phyloP scores from a whole-genome alignment of 2,797 vertebrate species.

The Melanogrammus aeglefinus region DNA sequence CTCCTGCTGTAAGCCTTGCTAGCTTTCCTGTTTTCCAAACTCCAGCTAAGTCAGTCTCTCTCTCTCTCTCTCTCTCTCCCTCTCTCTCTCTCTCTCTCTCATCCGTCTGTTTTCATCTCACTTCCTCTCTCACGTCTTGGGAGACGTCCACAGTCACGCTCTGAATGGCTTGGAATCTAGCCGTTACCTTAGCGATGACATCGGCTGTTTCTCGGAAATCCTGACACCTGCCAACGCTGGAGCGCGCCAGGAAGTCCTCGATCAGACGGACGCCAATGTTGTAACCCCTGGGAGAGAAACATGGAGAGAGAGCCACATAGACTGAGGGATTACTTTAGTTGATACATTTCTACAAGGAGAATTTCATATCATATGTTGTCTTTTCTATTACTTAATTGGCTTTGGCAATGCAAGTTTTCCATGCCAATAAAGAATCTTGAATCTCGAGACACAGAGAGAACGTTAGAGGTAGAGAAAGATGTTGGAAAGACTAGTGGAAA shows the following conservation, averaged over 20 bases:
- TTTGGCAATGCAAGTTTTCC: background rate
- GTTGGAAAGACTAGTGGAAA: background rate
- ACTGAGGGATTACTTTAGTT: background rate
- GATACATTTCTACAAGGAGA: background rate
- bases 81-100: constrained; percentile 7
- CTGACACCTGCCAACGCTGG: constrained; percentile 94
- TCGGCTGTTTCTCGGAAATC: constrained; percentile 99
- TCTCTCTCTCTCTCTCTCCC: background rate
- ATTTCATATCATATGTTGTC: background rate
- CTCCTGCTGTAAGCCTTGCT: background rate
- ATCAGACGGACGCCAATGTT: constrained; percentile 98
- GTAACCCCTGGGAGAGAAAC: constrained; percentile 84
- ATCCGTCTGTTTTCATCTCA: constrained; percentile 23
- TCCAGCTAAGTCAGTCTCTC: background rate
- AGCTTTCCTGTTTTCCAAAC: background rate
- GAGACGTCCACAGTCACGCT: constrained; percentile 44
- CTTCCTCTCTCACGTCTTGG: constrained; percentile 34
- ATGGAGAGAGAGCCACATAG: constrained; percentile 23
- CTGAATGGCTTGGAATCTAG: constrained; percentile 48
- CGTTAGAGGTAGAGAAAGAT: constrained; percentile 12
- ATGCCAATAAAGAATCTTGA: background rate
- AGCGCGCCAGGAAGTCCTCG: constrained; percentile 96
- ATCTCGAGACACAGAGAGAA: background rate
- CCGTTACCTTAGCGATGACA: constrained; percentile 94
- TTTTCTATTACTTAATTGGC: background rate